Conservation (phyloP, 2,888 invertebrate species). For the Muschampia staudingeri region DNA sequence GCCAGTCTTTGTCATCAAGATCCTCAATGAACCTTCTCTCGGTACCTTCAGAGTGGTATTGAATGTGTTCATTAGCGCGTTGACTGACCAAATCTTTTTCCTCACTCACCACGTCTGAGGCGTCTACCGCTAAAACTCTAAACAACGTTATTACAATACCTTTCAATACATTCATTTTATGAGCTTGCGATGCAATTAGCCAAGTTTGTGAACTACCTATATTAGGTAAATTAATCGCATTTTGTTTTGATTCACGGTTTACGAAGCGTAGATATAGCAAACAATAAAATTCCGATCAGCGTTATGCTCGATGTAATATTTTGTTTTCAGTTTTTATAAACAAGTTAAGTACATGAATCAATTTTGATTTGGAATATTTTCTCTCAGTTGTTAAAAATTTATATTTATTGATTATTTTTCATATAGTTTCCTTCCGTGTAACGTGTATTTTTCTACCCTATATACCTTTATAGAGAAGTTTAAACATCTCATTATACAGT, state of each 20-base stretch:
- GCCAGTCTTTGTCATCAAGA: constrained; percentile 76
- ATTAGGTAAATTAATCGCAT: constrained; percentile 42
- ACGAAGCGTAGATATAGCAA: constrained; percentile 21
- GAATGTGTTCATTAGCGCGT: constrained; percentile 28
- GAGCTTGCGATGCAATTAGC: neutral
- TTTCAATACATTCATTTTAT: constrained; percentile 28
- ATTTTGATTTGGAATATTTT: too few relatives aligned
- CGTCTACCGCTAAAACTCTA: constrained; percentile 12
- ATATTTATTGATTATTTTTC: too few relatives aligned
- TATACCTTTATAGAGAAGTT: too few relatives aligned
- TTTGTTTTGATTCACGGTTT: constrained; percentile 29
- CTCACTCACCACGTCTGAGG: constrained; percentile 33
- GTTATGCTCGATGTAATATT: neutral
- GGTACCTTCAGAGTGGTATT: constrained; percentile 24
- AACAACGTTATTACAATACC: constrained; percentile 11
- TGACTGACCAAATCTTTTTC: constrained; percentile 16
- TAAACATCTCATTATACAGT: too few relatives aligned
- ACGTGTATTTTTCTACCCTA: too few relatives aligned
- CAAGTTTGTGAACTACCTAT: neutral
- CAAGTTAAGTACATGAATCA: too few relatives aligned
- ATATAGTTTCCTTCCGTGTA: too few relatives aligned
- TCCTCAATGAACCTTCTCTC: constrained; percentile 73
- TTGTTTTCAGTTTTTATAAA: too few relatives aligned
- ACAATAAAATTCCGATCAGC: neutral
- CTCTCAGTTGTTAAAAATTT: too few relatives aligned